Evolutionary conservation across 2,888 invertebrate species (phyloP).

Genomic region (Xylophagus ater): DNA sequence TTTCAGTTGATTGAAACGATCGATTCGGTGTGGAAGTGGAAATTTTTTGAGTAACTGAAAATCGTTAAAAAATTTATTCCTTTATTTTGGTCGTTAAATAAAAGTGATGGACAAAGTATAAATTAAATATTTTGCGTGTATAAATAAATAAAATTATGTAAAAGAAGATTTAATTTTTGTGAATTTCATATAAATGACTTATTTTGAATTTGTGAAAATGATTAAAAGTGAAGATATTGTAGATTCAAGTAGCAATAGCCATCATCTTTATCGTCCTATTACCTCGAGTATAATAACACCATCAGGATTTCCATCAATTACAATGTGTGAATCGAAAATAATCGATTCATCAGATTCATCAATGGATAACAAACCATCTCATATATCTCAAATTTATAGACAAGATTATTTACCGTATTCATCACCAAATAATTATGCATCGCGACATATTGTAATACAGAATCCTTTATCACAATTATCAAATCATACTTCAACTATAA

Average conservation of each 20-base stretch:
- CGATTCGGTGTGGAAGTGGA: too few relatives aligned
- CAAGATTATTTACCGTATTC: conserved; percentile 13
- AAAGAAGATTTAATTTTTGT: too few relatives aligned
- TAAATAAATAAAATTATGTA: too few relatives aligned
- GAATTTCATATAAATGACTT: too few relatives aligned
- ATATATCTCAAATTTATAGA: conserved; percentile 30
- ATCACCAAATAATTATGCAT: conserved; percentile 6
- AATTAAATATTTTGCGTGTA: too few relatives aligned
- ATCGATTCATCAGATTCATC: conserved; percentile 24
- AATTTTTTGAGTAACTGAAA: too few relatives aligned
- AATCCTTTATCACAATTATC: neutral
- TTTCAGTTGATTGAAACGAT: neutral
- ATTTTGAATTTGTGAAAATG: conserved; percentile 16
- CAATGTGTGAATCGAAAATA: conserved; percentile 20
- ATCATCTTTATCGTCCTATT: conserved; percentile 26
- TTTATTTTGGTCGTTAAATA: too few relatives aligned
- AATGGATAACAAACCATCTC: conserved; percentile 30
- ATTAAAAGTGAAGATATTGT: conserved; percentile 18
- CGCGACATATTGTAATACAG: conserved; percentile 4
- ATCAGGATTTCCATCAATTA: conserved; percentile 28
- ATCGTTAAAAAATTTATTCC: too few relatives aligned
- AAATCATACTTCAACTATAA: conserved; percentile 36
- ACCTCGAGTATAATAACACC: conserved; percentile 26
- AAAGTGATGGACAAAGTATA: too few relatives aligned
- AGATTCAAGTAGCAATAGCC: conserved; percentile 11